phyloP scores from a whole-genome alignment of 2,797 vertebrate species.

The Molossus alvarezi region DNA sequence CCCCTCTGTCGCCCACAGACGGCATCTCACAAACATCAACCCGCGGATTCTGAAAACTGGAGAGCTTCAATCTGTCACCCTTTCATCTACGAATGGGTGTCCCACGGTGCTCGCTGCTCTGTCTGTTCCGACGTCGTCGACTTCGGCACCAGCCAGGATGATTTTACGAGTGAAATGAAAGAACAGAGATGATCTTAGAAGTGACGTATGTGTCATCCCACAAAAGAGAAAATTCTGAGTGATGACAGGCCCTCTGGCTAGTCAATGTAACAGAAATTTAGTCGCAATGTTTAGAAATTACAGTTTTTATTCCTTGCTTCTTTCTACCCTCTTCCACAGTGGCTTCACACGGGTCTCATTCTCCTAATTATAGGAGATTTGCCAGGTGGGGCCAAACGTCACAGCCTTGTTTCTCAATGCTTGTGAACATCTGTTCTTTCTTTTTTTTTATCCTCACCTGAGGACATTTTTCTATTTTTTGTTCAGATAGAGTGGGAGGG shows the following conservation, averaged over 20 bases:
- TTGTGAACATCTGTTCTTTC: background rate
- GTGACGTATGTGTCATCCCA: background rate
- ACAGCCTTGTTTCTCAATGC: background rate
- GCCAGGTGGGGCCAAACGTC: background rate
- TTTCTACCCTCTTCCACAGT: background rate
- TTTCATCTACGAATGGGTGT: slow-evolving; percentile 23
- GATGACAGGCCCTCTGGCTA: background rate
- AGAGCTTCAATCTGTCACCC: slow-evolving; percentile 40
- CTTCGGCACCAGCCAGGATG: background rate
- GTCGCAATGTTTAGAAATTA: background rate
- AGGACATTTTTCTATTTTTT: too few species aligned
- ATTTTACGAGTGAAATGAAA: background rate
- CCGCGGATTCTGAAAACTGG: background rate
- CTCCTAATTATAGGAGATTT: background rate
- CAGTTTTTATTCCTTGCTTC: background rate
- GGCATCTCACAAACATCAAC: slow-evolving; percentile 41
- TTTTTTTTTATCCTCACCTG: background rate
- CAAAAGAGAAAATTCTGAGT: background rate
- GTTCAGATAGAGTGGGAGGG: too few species aligned
- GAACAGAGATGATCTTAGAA: background rate
- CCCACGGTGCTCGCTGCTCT: background rate
- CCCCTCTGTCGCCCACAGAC: background rate
- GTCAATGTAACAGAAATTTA: background rate
- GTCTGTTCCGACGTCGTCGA: background rate
- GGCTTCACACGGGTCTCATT: background rate